Evolutionary conservation across 2,888 invertebrate species (phyloP).

Genomic region (Philonicus albiceps): DNA sequence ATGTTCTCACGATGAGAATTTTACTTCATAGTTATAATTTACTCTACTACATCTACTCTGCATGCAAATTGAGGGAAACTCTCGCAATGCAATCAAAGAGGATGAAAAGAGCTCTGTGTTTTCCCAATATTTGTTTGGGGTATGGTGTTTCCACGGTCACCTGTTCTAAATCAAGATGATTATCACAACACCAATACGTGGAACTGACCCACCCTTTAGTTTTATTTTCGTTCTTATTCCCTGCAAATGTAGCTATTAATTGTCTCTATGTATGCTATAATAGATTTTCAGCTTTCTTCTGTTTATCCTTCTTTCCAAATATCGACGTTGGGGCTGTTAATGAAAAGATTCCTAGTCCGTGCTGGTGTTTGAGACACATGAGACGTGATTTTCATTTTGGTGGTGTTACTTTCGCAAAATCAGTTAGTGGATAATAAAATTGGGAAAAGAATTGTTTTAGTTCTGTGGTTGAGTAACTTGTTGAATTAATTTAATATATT

Average conservation of each 20-base stretch:
- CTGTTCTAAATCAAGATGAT: slow-evolving; percentile 34
- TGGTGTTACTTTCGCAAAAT: neutral
- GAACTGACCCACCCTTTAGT: slow-evolving; percentile 5
- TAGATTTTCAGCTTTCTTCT: neutral
- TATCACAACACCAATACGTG: slow-evolving; percentile 32
- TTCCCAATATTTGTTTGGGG: slow-evolving; percentile 44
- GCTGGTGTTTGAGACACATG: neutral
- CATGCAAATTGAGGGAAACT: neutral
- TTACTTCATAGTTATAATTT: neutral
- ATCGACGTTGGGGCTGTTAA: neutral
- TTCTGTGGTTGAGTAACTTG: neutral
- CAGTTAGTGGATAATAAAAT: neutral
- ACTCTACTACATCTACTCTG: neutral
- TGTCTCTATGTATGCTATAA: slow-evolving; percentile 6
- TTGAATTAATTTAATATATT: neutral
- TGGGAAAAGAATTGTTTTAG: neutral
- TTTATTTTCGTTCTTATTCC: neutral
- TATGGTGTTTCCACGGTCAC: slow-evolving; percentile 46
- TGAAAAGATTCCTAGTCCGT: neutral
- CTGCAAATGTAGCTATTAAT: neutral
- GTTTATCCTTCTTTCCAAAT: neutral
- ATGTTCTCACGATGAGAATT: neutral
- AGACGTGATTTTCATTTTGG: neutral
- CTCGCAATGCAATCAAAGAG: neutral
- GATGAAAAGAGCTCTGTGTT: neutral